Evolutionary conservation across 30 jellyfish, hydroid and myxozoan genomes (phyloP).

Genomic region (Cassiopea andromeda): DNA sequence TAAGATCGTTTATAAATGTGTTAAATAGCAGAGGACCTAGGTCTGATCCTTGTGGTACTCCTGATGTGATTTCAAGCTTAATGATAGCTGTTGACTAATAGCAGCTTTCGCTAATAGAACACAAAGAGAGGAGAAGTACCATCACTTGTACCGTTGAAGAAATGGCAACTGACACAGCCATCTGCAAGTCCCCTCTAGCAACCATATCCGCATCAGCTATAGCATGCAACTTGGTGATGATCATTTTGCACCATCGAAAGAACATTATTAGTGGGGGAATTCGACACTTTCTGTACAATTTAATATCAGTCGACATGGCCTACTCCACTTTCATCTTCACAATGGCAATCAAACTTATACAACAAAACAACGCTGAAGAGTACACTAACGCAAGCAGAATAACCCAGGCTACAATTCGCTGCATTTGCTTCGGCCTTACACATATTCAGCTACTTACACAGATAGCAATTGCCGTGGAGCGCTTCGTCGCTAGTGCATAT

Average conservation of each 20-base stretch:
- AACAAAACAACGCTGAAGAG: not conserved
- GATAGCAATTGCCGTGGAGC: conserved; percentile 15
- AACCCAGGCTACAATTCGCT: not conserved
- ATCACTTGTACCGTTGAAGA: not conserved
- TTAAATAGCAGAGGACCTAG: too few species aligned
- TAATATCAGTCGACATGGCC: not conserved
- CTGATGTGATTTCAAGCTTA: too few species aligned
- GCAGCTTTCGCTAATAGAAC: too few species aligned
- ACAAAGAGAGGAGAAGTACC: not conserved
- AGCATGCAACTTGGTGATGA: not conserved
- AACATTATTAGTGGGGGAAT: not conserved
- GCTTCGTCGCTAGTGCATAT: conserved; percentile 1
- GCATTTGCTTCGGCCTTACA: conserved; percentile 4
- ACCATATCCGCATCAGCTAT: conserved; percentile 4
- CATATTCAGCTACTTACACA: not conserved
- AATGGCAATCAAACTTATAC: not conserved
- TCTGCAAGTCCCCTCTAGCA: not conserved
- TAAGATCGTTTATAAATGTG: too few species aligned
- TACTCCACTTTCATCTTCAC: not conserved
- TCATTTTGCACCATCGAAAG: not conserved
- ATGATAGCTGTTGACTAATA: too few species aligned
- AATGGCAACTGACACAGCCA: not conserved
- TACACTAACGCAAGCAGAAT: too few species aligned
- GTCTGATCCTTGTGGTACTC: too few species aligned
- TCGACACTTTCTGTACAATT: conserved; percentile 1